Conservation (phyloP, 2,797 vertebrate species). For the Acipenser ruthenus region DNA sequence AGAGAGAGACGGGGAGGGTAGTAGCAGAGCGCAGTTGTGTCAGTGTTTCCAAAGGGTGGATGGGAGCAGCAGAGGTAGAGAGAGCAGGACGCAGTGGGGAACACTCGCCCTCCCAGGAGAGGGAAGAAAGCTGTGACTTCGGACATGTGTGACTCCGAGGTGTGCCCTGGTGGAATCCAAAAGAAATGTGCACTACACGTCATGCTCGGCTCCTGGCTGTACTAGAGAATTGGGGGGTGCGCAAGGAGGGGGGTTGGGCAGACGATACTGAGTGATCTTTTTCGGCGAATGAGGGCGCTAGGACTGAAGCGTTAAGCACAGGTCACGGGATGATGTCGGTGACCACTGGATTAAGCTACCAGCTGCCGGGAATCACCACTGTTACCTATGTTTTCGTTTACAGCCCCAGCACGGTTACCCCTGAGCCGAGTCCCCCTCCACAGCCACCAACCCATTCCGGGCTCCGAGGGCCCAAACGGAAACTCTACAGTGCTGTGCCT, state of each 20-base stretch:
- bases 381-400: conserved; percentile 98
- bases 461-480: conserved; percentile 82
- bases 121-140: conserved; percentile 13
- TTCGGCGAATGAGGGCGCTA: conserved; percentile 41
- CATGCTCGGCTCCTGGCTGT: conserved; percentile 1
- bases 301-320: conserved; percentile 24
- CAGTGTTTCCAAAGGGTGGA: conserved; percentile 14
- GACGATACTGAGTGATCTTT: conserved; percentile 1
- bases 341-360: conserved; percentile 71
- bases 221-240: conserved; percentile 42
- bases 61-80: conserved; percentile 14
- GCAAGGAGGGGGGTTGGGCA: conserved; percentile 42
- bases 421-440: conserved; percentile 67
- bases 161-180: conserved; percentile 10
- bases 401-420: conserved; percentile 80
- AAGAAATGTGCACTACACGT: conserved; percentile 21
- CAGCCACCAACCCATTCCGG: conserved; percentile 58
- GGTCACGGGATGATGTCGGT: conserved; percentile 50
- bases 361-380: conserved; percentile 81
- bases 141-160: conserved; percentile 41
- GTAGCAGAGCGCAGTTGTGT: conserved; percentile 23
- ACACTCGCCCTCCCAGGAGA: conserved; percentile 18
- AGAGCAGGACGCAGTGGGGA: conserved; percentile 28
- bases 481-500: conserved; percentile 95
- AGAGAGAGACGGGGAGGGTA: conserved; percentile 41